Evolutionary conservation across 1,140 invertebrate species (phyloP), one percentile per base, ranked within the genome.

Genomic region (Saccostrea echinata): DNA sequence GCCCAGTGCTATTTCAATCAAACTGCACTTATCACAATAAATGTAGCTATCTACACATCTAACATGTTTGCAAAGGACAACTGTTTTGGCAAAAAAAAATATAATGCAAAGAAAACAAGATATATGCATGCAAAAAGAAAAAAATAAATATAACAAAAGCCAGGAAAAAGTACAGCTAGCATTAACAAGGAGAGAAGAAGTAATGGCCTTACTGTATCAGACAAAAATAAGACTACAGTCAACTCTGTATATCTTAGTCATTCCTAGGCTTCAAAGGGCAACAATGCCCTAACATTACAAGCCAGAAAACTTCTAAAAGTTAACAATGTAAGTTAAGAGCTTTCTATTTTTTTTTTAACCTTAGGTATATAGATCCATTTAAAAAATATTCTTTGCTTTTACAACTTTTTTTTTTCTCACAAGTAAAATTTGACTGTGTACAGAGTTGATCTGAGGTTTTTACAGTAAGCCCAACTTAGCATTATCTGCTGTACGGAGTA

Each of bases 121-220:
- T 30, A 30, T 6, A 71, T 71, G 68, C 68, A 30, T 30, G 24
- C 24, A 30, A 33, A 30, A 71, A 33, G 27, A 30, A 71, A 71
- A 71, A 71, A 71, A n/a, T n/a, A 71, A 11, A 71, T 30, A 71
- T 33, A 13, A 71, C 68, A 71, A 33, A 71, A 71, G 68, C 68
- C 68, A 71, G 68, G 68, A 71, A 33, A 71, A 71, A 33, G 68
- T 71, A 71, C 24, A 30, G 24, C 68, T 71, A 71, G 68, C 68
- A 33, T 24, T 71, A 24, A 71, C 68, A 71, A 71, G 68, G 30
- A 61, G n/a, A 61, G n/a, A 71, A 27, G 27, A 16, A 30, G 27
- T 61, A 27, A 9, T 13, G 68, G 27, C 24, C 68, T 33, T 27
- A 71, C 68, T 71, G 68, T 71, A 61, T 43, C 43, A 1, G 43